These are phyloP conservation scores for Aurelia coerulea DNA, from an alignment of 30 jellyfish, hydroid and myxozoan genomes.

Conservation along the genomic window DNA sequence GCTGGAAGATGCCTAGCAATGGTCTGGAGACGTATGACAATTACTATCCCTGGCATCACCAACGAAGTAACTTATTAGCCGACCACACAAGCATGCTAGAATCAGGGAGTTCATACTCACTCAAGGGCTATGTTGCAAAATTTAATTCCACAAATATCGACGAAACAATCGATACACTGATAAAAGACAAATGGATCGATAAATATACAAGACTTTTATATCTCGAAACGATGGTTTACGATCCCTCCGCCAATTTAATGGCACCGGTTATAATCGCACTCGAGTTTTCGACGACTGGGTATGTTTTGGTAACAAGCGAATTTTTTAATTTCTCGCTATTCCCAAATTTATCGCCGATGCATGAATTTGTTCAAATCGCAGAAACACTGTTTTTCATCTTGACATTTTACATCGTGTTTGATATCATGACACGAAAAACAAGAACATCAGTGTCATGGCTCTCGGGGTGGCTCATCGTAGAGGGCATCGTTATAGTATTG, in stretches of 20 bases:
- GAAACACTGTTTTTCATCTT: constrained; percentile 23
- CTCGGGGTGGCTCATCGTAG: constrained; percentile 45
- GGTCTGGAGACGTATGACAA: background rate
- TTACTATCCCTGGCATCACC: constrained; percentile 14
- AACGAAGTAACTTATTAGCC: background rate
- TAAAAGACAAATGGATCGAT: constrained; percentile 39
- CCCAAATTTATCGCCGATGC: constrained; percentile 22
- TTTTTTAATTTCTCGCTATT: constrained; percentile 37
- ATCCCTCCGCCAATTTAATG: constrained; percentile 29
- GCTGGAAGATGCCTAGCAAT: background rate
- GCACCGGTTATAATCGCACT: constrained; percentile 28
- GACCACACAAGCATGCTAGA: background rate
- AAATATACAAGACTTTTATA: constrained; percentile 32
- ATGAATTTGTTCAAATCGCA: constrained; percentile 5
- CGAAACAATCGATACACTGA: constrained; percentile 1
- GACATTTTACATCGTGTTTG: constrained; percentile 51
- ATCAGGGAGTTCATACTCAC: background rate
- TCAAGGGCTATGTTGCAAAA: constrained; percentile 29
- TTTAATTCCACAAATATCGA: constrained; percentile 3
- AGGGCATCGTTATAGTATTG: constrained; percentile 19
- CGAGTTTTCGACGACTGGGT: constrained; percentile 28
- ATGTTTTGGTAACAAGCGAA: background rate
- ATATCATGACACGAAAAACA: constrained; percentile 28
- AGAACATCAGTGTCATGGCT: constrained; percentile 61
- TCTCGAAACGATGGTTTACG: constrained; percentile 38